Base-by-base conservation (phyloP, 2,888 invertebrate genomes). In the Melieria crassipennis region DNA sequence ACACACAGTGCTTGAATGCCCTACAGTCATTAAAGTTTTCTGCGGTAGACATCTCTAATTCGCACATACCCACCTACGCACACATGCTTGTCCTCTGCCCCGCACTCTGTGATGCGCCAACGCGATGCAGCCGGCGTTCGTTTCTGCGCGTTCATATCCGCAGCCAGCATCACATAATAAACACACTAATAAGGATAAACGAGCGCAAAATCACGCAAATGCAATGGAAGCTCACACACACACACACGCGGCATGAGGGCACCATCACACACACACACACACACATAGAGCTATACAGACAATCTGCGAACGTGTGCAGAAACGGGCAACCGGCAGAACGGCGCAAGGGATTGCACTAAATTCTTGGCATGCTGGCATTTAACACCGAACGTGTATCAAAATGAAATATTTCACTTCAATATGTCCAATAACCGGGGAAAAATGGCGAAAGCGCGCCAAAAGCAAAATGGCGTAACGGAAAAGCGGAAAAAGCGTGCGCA, bases 141-240 rank as follows among this genome's bases (percentile, higher is more conserved):
- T 9, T 13, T 9, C 64, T 43, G 13, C 42, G 1, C 9, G 48
- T 50, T 7, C 10, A 7, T 63, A 63, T 5, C 16, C 7, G 11
- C 13, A 13, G 46, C 63, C 6, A 13, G 10, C 10, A 30, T 30
- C 13, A 65, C 50, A 55, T 45, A 70, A 70, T 55, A 61, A 70
- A 52, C 47, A 56, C 66, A 48, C 57, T 71, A 67, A 71, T 67
- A 63, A 67, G 60, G 71, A 71, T 71, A 71, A 71, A 71, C 64
- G 67, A 71, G 57, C 63, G 63, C 45, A 67, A 71, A 71, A 67
- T 64, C 63, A 67, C 58, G 63, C 56, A 16, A 47, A 58, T 48
- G 11, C 47, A 48, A 50, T 63, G n/a, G 30, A 57, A 30, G 57
- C 57, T 5, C 57, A 13, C 2, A 56, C 13, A 56, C 11, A 56